Base-by-base conservation (phyloP, 2,888 invertebrate species). In the Pycnomerus fuliginosus region DNA sequence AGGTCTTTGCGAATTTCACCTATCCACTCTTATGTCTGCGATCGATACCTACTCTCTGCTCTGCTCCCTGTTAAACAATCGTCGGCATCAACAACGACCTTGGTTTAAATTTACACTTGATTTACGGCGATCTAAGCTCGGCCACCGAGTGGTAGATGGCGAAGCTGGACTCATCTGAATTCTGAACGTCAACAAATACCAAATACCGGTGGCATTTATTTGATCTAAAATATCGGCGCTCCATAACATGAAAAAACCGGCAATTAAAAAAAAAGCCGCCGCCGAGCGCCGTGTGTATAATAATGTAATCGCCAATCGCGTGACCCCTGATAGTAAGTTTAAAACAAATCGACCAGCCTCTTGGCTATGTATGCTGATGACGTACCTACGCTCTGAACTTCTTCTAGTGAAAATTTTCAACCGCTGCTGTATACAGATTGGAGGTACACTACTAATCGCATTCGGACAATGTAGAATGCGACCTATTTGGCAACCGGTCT, bases 51-150 rank as follows among this genome's bases (percentile, higher is more conserved):
- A n/a, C n/a, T n/a, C 27, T 23, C 23, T 29, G 29, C 28, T 31
- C 33, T 13, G 32, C 16, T 16, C 8, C 27, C 23, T 10, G 35
- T 42, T 42, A 36, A 42, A 30, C 34, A 42, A 47, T 42, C 42
- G 33, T 47, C 36, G 42, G 33, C 46, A 47, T 46, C 46, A 42
- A 37, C 42, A 15, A 15, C 42, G 46, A 37, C 46, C 46, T 47
- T 47, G 46, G 46, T 47, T 47, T 47, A 47, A 47, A 47, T 47
- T 46, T 46, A 46, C 41, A 46, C 45, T 31, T 41, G 45, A 46
- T 46, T 47, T 42, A 34, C 35, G 37, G 38, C 42, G 38, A 47
- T 42, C 42, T 42, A 47, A 38, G 38, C 46, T 37, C 42, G 20
- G 27, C 32, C 38, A 42, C 29, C 30, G 20, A 33, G 33, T 44